Evolutionary conservation across 1,140 invertebrate species (phyloP), one percentile per base, ranked within the genome.

Genomic region (Musca domestica): DNA sequence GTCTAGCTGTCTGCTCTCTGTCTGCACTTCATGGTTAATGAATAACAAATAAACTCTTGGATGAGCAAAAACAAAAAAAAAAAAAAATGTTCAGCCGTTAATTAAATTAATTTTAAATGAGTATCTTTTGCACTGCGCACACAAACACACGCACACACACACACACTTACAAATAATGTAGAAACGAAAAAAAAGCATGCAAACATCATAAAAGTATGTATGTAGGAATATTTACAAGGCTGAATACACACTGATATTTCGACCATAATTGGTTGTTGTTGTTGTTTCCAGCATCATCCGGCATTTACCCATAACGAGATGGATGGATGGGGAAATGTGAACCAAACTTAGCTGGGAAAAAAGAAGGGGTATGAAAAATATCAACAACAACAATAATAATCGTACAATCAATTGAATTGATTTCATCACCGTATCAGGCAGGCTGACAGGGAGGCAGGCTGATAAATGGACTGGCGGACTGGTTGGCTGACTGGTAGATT

Each of bases 81-180:
- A 41, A 34, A 61, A 58, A 61, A 61, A 61, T 61, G 34, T 41
- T 61, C 34, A 61, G 27, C 56, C 56, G 56, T 61, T 61, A 61
- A 61, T 61, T 61, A 61, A 61, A 61, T 61, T 61, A 61, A 61
- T 61, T 34, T 61, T 61, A 61, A 61, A 61, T 61, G 56, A 61
- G 56, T 61, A 61, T 61, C 30, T 61, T 61, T 61, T 61, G 56
- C 56, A 61, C 27, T 61, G 56, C 56, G 41, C 56, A 41, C 17
- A 20, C 56, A 61, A 56, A 6, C 54, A 25, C 14, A 58, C 54
- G 9, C 23, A 17, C 3, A 1, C 12, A 52, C 15, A 52, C 19
- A 51, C 17, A 19, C 49, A 19, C n/a, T 7, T 51, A n/a, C 23
- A 25, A 56, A n/a, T 27, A 27, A 56, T n/a, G 22, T 15, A 14